phyloP scores from a whole-genome alignment of 92 coral and sea anemone genomes.

The Porites rus region DNA sequence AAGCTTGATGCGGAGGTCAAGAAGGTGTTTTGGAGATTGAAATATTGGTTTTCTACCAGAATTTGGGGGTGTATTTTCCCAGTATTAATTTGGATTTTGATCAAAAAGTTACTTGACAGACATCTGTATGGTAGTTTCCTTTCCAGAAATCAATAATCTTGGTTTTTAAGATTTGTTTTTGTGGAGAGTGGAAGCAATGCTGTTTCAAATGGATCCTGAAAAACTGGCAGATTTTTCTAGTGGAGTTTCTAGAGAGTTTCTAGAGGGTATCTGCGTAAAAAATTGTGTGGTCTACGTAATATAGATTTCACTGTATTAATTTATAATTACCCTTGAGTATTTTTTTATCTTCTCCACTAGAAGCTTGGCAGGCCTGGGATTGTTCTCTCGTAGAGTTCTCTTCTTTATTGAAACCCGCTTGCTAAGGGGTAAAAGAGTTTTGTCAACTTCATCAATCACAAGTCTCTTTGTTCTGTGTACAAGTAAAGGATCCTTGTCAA shows the following conservation, averaged over 20 bases:
- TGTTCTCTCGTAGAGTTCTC: slow-evolving; percentile 57
- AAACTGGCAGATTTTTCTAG: not conserved
- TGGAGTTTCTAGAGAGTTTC: too few relatives aligned
- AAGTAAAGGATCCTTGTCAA: slow-evolving; percentile 67
- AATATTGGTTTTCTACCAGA: too few relatives aligned
- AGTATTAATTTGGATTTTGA: too few relatives aligned
- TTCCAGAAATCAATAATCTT: too few relatives aligned
- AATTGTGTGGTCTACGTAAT: not conserved
- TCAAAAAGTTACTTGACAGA: too few relatives aligned
- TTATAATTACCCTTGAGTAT: slow-evolving; percentile 66
- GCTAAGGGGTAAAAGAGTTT: slow-evolving; percentile 75
- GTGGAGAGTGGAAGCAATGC: too few relatives aligned
- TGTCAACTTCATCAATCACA: slow-evolving; percentile 89
- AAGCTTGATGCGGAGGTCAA: too few relatives aligned
- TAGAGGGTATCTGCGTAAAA: not conserved
- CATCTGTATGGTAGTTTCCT: too few relatives aligned
- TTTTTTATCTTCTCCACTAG: slow-evolving; percentile 75
- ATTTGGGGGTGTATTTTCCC: too few relatives aligned
- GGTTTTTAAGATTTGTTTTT: too few relatives aligned
- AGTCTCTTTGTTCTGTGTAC: slow-evolving; percentile 77
- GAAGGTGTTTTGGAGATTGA: too few relatives aligned
- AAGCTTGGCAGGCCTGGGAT: slow-evolving; percentile 79
- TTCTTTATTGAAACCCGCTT: slow-evolving; percentile 67
- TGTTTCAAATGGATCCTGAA: too few relatives aligned
- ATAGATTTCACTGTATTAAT: not conserved